Percentiles rank a stretch among this genome's conserved stretches.
phyloP scores from a whole-genome alignment of 2,888 invertebrate genomes.

The Palloptera scutellata region DNA sequence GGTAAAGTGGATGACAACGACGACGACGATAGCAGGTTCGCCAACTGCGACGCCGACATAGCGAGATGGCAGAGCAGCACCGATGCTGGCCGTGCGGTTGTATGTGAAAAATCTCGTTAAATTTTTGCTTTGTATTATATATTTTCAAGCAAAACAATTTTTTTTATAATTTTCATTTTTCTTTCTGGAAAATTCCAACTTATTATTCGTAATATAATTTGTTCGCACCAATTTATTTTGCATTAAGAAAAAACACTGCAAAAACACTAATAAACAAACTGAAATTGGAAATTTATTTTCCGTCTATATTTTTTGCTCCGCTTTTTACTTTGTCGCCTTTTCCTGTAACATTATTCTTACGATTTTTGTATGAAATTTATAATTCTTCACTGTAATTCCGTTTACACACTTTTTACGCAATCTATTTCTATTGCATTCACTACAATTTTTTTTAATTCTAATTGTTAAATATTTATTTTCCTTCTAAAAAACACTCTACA shows the following conservation, averaged over 20 bases:
- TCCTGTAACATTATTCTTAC: background rate
- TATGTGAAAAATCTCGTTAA: no score
- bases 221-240: no score
- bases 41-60: conserved; percentile 24
- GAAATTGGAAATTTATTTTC: background rate
- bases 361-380: background rate
- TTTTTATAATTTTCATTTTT: no score
- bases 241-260: background rate
- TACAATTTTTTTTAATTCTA: background rate
- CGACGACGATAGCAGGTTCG: conserved; percentile 11
- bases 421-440: background rate
- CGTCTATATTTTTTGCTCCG: background rate
- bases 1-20: conserved; percentile 29
- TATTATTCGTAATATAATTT: no score
- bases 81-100: no score
- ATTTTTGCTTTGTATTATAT: no score
- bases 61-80: conserved; percentile 19
- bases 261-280: background rate
- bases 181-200: no score
- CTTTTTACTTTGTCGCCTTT: background rate
- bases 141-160: no score
- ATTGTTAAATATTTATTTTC: background rate
- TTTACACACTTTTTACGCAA: background rate
- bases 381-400: background rate
- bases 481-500: no score